Conservation (phyloP, 2,888 invertebrate species). For the Torymus aiolomorphi region DNA sequence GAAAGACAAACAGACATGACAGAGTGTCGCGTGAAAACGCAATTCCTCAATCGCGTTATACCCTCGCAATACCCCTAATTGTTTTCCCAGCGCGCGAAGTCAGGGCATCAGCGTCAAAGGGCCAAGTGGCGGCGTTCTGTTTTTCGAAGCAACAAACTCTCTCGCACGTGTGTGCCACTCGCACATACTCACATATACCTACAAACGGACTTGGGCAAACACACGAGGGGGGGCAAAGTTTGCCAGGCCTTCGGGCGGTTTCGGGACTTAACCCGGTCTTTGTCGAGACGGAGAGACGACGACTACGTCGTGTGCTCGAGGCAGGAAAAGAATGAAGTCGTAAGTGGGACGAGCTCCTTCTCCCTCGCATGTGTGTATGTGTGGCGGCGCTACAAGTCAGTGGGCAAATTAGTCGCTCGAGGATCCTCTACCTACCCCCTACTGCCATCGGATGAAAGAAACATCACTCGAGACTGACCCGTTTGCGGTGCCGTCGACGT, state of each 20-base stretch:
- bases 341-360: slow-evolving; percentile 6
- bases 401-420: slow-evolving; percentile 43
- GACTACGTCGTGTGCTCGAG: not conserved
- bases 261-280: slow-evolving; percentile 38
- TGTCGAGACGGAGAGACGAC: slow-evolving; percentile 15
- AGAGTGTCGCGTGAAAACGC: too few relatives aligned
- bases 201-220: slow-evolving; percentile 19
- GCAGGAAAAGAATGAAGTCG: slow-evolving; percentile 31
- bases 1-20: too few relatives aligned
- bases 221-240: not conserved
- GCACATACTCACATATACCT: not conserved
- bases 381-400: not conserved
- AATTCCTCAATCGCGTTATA: too few relatives aligned
- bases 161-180: too few relatives aligned
- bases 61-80: too few relatives aligned
- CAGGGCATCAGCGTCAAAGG: too few relatives aligned
- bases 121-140: not conserved
- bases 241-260: slow-evolving; percentile 23
- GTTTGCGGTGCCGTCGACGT: not conserved
- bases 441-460: slow-evolving; percentile 28
- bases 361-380: not conserved
- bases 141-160: slow-evolving; percentile 27
- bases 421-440: slow-evolving; percentile 1
- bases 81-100: too few relatives aligned
- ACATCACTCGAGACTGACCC: slow-evolving; percentile 39